Evolutionary conservation across 2,797 vertebrate species (phyloP).

Genomic region (Sebastes trivittatus): DNA sequence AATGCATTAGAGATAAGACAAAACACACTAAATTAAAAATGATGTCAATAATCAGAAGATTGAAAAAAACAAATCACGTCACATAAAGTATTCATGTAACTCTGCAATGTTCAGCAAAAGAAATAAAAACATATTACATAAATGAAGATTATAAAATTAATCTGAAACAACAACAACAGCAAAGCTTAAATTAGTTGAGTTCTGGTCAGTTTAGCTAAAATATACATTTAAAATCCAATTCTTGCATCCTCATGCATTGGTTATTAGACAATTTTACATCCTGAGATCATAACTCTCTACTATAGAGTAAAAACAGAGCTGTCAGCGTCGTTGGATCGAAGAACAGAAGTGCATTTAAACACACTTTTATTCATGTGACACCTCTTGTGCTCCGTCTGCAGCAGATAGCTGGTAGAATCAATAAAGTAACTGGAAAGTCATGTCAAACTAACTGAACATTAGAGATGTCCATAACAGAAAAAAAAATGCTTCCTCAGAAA

Average conservation of each 20-base stretch:
- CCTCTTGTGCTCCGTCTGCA: constrained; percentile 10
- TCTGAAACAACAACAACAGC: constrained; percentile 8
- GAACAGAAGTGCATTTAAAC: constrained; percentile 3
- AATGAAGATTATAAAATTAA: constrained; percentile 17
- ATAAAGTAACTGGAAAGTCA: constrained; percentile 26
- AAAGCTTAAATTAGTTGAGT: constrained; percentile 18
- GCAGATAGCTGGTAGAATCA: constrained; percentile 29
- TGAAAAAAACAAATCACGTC: background rate
- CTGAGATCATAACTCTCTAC: constrained; percentile 21
- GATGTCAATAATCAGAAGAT: constrained; percentile 17
- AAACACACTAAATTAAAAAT: constrained; percentile 15
- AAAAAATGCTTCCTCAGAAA: constrained; percentile 82
- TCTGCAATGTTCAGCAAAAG: background rate
- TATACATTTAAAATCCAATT: constrained; percentile 9
- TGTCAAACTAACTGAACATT: constrained; percentile 51
- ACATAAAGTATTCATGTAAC: constrained; percentile 2
- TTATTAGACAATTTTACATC: constrained; percentile 10
- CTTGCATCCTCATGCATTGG: constrained; percentile 8
- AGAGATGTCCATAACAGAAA: constrained; percentile 61
- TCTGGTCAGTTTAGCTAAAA: constrained; percentile 14
- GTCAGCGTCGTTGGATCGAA: background rate
- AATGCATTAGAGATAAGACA: constrained; percentile 30
- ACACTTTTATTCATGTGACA: constrained; percentile 14
- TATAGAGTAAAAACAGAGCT: constrained; percentile 14
- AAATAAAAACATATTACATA: background rate